Evolutionary conservation across 2,113 vertebrate species (phyloP).

Genomic region (Hippocampus guttulatus): DNA sequence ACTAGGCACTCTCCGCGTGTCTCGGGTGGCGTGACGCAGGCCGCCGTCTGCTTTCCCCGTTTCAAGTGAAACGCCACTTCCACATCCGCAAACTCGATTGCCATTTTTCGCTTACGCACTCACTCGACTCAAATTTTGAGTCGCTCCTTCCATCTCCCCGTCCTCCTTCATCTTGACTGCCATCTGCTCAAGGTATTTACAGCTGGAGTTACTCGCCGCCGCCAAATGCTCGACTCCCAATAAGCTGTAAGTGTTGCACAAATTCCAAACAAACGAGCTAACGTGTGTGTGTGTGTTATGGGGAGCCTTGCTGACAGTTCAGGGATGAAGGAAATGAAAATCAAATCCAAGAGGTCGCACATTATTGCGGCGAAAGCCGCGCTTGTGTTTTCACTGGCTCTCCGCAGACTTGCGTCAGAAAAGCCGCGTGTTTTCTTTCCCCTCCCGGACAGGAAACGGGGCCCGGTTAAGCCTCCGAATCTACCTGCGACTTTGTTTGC

Average conservation of each 20-base stretch:
- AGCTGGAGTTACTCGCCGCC: conserved; percentile 61
- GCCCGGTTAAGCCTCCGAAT: conserved; percentile 17
- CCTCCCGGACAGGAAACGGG: conserved; percentile 55
- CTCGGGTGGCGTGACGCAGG: conserved; percentile 47
- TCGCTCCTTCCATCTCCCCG: conserved; percentile 46
- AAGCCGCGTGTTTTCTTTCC: conserved; percentile 60
- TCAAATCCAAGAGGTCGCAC: conserved; percentile 54
- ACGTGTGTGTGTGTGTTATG: background rate
- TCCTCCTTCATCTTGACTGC: conserved; percentile 50
- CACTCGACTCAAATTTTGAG: conserved; percentile 46
- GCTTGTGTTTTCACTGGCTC: conserved; percentile 56
- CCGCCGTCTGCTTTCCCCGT: conserved; percentile 53
- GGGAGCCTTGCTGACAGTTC: conserved; percentile 25
- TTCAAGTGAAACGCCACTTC: conserved; percentile 66
- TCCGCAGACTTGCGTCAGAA: conserved; percentile 16
- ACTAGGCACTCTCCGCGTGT: conserved; percentile 30
- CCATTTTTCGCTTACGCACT: conserved; percentile 49
- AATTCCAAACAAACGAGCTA: conserved; percentile 10
- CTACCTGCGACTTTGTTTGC: conserved; percentile 55
- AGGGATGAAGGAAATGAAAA: conserved; percentile 50
- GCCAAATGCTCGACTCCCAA: background rate
- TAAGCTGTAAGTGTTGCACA: background rate
- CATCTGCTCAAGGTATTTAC: conserved; percentile 59
- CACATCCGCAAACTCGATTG: conserved; percentile 57
- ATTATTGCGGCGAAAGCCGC: conserved; percentile 49